Percentiles rank a stretch among this genome's conserved stretches.
Conservation (phyloP, 1,140 invertebrate species). For the Ephestia elutella region DNA sequence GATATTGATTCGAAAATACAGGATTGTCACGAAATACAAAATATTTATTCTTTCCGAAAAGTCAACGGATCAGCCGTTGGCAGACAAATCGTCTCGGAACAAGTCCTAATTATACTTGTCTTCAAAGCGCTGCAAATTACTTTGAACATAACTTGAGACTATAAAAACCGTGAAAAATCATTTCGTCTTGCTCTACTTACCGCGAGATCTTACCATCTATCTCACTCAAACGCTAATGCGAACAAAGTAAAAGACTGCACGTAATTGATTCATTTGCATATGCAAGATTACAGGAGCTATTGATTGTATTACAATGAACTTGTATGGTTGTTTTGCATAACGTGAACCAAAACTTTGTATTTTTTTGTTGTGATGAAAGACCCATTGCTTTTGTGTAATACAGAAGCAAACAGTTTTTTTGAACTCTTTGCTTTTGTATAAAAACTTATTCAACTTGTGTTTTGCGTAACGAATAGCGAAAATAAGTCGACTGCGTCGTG, state of each 20-base stretch:
- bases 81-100: no score
- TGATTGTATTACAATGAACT: neutral
- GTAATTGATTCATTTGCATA: conserved; percentile 1
- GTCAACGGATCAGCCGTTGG: no score
- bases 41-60: no score
- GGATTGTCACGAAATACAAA: no score
- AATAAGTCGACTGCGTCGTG: no score
- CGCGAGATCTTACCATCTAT: neutral
- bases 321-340: neutral
- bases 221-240: conserved; percentile 2
- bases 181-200: conserved; percentile 6
- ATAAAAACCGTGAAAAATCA: conserved; percentile 7
- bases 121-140: neutral
- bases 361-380: neutral
- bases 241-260: neutral
- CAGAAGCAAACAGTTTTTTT: neutral
- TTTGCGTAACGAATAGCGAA: no score
- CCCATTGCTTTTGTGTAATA: neutral
- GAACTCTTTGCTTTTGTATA: neutral
- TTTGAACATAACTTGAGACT: neutral
- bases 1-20: no score
- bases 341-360: neutral
- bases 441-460: no score
- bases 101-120: no score
- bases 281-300: neutral